These are phyloP conservation scores for Siniperca undulata DNA, from an alignment of 2,797 vertebrate genomes.

Conservation along the genomic window DNA sequence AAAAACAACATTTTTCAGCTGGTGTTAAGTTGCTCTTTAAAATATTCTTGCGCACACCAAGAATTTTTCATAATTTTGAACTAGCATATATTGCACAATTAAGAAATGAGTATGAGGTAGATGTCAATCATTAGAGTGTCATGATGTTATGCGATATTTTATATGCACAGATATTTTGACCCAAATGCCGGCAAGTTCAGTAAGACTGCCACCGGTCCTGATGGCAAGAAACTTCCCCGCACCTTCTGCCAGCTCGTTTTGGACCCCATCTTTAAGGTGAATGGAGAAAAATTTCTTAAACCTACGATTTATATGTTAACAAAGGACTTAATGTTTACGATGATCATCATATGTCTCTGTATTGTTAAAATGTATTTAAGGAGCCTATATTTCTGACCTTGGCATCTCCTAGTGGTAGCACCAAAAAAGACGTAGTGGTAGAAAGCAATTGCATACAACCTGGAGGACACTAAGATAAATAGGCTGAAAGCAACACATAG, in stretches of 20 bases:
- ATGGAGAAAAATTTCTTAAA: slow-evolving; percentile 13
- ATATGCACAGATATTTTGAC: slow-evolving; percentile 89
- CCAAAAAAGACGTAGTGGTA: not conserved
- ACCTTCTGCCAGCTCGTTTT: slow-evolving; percentile 93
- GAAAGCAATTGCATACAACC: not conserved
- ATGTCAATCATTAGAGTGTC: slow-evolving; percentile 11
- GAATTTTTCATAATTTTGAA: not conserved
- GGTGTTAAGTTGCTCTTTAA: slow-evolving; percentile 2
- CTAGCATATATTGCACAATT: not conserved
- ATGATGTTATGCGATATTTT: slow-evolving; percentile 22
- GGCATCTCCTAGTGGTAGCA: not conserved
- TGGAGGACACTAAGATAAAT: not conserved
- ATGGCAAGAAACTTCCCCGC: slow-evolving; percentile 92
- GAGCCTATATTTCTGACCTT: not conserved
- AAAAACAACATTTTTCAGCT: not conserved
- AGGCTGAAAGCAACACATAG: slow-evolving; percentile 7
- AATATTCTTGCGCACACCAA: not conserved
- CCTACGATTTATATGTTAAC: not conserved
- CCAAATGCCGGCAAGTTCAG: slow-evolving; percentile 92
- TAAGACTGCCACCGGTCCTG: slow-evolving; percentile 85
- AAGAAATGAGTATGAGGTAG: not conserved
- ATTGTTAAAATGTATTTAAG: slow-evolving; percentile 1
- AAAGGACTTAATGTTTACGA: not conserved
- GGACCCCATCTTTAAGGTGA: slow-evolving; percentile 94
- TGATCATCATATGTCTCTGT: not conserved